phyloP scores from a whole-genome alignment of 2,797 vertebrate genomes.

The Brachymystax lenok region DNA sequence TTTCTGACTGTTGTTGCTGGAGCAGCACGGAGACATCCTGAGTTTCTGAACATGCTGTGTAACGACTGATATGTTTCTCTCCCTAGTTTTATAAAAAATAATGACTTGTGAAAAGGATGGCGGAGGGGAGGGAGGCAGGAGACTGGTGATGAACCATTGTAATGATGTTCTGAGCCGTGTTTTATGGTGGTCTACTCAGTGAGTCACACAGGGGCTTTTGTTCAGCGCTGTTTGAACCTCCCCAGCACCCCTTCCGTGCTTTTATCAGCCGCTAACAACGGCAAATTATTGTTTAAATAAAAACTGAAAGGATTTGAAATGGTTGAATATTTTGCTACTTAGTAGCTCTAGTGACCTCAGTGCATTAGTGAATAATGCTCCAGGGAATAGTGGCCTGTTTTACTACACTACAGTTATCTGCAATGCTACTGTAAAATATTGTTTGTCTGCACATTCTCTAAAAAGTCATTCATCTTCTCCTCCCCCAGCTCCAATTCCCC shows the following conservation, averaged over 20 bases:
- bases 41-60: background rate
- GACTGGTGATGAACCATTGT: slow-evolving; percentile 24
- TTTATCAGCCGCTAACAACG: slow-evolving; percentile 23
- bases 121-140: background rate
- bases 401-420: slow-evolving; percentile 19
- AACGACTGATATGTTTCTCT: slow-evolving; percentile 21
- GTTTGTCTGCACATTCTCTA: slow-evolving; percentile 27
- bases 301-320: background rate
- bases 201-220: slow-evolving; percentile 26
- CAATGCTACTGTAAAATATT: slow-evolving; percentile 32
- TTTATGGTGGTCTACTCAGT: slow-evolving; percentile 31
- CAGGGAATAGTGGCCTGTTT: slow-evolving; percentile 28
- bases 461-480: slow-evolving; percentile 46
- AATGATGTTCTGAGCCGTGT: slow-evolving; percentile 36
- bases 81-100: slow-evolving; percentile 24
- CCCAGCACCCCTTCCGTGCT: slow-evolving; percentile 11
- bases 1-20: background rate
- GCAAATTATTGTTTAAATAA: slow-evolving; percentile 32
- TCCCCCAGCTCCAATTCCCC: slow-evolving; percentile 27
- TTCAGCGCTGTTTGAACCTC: slow-evolving; percentile 32
- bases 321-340: slow-evolving; percentile 22
- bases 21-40: background rate
- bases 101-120: slow-evolving; percentile 7
- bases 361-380: slow-evolving; percentile 13
- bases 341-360: slow-evolving; percentile 9